phyloP scores from a whole-genome alignment of 2,888 invertebrate genomes.

The Endotricha flammealis region DNA sequence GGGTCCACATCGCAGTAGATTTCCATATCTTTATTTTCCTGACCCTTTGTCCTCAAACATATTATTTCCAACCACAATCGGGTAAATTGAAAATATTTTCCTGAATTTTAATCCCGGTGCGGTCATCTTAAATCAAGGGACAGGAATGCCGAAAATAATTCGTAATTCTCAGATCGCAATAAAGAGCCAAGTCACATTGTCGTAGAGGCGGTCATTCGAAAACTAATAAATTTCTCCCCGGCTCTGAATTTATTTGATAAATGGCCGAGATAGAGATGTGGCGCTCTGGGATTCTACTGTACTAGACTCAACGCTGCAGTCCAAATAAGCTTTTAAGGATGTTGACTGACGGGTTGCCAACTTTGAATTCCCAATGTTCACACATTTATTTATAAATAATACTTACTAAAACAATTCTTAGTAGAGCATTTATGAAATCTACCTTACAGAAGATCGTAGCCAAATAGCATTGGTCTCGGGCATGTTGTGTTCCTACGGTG shows the following conservation, averaged over 20 bases:
- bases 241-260: constrained; percentile 72
- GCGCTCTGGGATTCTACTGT: constrained; percentile 35
- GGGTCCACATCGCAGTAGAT: too few relatives aligned
- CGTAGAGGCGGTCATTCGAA: constrained; percentile 59
- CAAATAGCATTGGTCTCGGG: too few relatives aligned
- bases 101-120: background rate
- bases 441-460: too few relatives aligned
- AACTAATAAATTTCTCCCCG: constrained; percentile 66
- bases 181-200: constrained; percentile 50
- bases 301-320: constrained; percentile 36
- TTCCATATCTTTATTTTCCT: too few relatives aligned
- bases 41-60: too few relatives aligned
- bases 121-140: background rate
- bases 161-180: constrained; percentile 32
- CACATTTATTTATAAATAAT: too few relatives aligned
- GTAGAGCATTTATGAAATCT: too few relatives aligned
- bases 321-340: too few relatives aligned
- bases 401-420: too few relatives aligned
- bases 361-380: too few relatives aligned
- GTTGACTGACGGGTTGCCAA: too few relatives aligned
- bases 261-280: constrained; percentile 60
- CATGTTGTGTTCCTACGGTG: too few relatives aligned
- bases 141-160: constrained; percentile 10
- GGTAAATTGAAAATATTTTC: background rate
- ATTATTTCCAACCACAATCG: background rate